Evolutionary conservation across 2,888 invertebrate genomes (phyloP).

Genomic region (Plebejus anna): DNA sequence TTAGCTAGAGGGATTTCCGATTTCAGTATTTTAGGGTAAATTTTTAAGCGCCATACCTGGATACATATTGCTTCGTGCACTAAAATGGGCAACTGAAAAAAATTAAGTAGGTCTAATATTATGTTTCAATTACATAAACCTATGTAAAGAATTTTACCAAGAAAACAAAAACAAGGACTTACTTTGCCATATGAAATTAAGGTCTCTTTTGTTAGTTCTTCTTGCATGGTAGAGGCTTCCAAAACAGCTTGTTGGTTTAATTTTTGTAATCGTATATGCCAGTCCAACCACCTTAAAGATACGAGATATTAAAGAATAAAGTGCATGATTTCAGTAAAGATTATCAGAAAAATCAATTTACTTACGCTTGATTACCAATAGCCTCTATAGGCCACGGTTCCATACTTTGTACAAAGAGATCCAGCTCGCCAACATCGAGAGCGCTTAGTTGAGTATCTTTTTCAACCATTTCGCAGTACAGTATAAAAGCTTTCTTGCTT

Average conservation of each 20-base stretch:
- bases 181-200: conserved; percentile 88
- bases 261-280: conserved; percentile 90
- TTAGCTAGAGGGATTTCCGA: conserved; percentile 83
- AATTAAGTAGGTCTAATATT: neutral
- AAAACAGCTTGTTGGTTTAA: conserved; percentile 92
- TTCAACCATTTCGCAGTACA: conserved; percentile 66
- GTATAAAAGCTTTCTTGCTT: neutral
- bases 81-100: conserved; percentile 82
- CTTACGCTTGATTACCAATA: conserved; percentile 81
- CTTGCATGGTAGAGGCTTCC: conserved; percentile 87
- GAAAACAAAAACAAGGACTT: conserved; percentile 31
- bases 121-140: no score
- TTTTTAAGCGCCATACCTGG: conserved; percentile 90
- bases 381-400: conserved; percentile 82
- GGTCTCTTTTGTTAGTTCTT: conserved; percentile 92
- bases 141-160: neutral
- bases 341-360: conserved; percentile 28
- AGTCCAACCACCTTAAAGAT: conserved; percentile 85
- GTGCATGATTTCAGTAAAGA: neutral
- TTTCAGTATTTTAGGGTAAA: conserved; percentile 88
- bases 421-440: conserved; percentile 84
- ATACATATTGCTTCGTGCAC: conserved; percentile 91
- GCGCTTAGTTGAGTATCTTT: conserved; percentile 73
- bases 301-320: neutral
- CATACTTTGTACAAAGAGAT: conserved; percentile 86